Evolutionary conservation across 2,888 invertebrate genomes (phyloP).

Genomic region (Glyphotaelius pellucidus): DNA sequence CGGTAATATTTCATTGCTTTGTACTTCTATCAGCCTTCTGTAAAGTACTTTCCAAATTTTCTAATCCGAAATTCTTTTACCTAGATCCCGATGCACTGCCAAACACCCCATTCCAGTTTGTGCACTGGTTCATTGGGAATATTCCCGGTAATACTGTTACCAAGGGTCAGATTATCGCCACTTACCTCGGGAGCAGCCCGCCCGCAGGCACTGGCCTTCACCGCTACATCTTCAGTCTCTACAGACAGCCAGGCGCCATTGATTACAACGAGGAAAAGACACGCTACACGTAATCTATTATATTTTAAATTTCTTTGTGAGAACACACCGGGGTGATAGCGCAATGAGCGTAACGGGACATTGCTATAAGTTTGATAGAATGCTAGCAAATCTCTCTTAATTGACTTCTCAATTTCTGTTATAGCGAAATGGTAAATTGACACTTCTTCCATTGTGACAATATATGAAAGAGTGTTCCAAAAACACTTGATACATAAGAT

Average conservation of each 20-base stretch:
- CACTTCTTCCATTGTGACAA: background rate
- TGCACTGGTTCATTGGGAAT: constrained; percentile 72
- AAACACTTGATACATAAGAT: no score
- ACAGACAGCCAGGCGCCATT: constrained; percentile 74
- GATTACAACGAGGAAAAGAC: constrained; percentile 79
- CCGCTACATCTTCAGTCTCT: constrained; percentile 71
- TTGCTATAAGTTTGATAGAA: background rate
- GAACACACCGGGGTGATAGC: background rate
- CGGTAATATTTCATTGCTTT: constrained; percentile 74
- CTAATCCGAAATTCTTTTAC: background rate
- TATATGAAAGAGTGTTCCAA: background rate
- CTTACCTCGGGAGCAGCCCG: constrained; percentile 71
- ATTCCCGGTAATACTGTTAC: constrained; percentile 71
- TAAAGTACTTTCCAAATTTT: background rate
- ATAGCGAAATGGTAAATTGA: background rate
- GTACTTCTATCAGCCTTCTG: background rate
- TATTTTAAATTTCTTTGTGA: background rate
- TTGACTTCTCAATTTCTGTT: background rate
- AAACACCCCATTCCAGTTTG: background rate
- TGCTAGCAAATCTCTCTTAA: background rate
- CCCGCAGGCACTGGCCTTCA: constrained; percentile 69
- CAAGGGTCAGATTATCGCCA: constrained; percentile 71
- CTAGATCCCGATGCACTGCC: constrained; percentile 69
- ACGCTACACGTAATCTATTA: constrained; percentile 55
- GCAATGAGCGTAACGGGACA: background rate